Evolutionary conservation across 2,797 vertebrate genomes (phyloP).

Genomic region (Tolypeutes matacus): DNA sequence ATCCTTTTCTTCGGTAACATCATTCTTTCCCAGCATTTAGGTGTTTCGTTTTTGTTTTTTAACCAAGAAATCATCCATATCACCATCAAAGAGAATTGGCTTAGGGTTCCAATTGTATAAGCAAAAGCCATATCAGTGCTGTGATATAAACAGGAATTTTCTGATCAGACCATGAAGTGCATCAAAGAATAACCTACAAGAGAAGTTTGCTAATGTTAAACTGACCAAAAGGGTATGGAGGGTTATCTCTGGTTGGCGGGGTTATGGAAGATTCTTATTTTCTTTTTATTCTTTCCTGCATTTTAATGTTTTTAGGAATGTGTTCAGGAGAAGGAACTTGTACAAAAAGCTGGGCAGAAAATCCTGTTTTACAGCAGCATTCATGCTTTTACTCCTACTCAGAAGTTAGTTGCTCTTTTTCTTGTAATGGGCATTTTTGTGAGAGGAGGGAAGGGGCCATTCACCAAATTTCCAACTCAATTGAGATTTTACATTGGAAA

Average conservation of each 20-base stretch:
- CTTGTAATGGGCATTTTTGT: not conserved
- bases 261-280: not conserved
- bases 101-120: not conserved
- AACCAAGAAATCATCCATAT: not conserved
- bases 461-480: not conserved
- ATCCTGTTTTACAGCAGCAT: not conserved
- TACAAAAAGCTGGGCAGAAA: not conserved
- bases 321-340: not conserved
- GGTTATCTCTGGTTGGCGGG: not conserved
- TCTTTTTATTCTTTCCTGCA: not conserved
- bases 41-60: not conserved
- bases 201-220: not conserved
- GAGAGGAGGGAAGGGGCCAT: not conserved
- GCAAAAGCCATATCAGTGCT: not conserved
- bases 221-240: not conserved
- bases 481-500: constrained; percentile 17
- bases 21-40: constrained; percentile 19
- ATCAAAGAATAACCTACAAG: not conserved
- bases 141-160: not conserved
- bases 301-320: not conserved
- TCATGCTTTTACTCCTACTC: not conserved
- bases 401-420: not conserved
- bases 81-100: not conserved
- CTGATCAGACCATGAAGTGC: not conserved
- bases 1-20: not conserved